These are phyloP conservation scores for Pseudopipra pipra DNA, from an alignment of 2,113 vertebrate species.

Conservation along the genomic window DNA sequence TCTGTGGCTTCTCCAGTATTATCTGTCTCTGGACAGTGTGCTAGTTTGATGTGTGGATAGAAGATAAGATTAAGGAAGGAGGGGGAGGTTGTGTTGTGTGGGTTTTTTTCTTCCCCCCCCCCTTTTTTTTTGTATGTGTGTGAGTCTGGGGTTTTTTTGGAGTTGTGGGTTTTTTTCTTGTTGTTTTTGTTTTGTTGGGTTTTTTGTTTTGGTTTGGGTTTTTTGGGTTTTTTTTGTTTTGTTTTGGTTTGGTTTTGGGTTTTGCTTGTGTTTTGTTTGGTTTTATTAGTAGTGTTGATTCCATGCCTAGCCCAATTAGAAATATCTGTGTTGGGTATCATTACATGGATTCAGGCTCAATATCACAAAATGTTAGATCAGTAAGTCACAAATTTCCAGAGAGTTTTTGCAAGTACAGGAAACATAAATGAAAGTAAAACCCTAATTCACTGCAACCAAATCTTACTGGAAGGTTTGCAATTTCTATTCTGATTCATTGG, in stretches of 20 bases:
- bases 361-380: neutral
- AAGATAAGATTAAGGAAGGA: neutral
- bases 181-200: no score
- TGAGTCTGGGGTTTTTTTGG: neutral
- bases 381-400: neutral
- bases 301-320: neutral
- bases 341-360: neutral
- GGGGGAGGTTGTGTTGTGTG: fast-evolving
- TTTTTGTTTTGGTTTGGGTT: neutral
- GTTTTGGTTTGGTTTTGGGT: no score
- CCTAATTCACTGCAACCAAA: neutral
- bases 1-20: neutral
- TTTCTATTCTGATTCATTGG: neutral
- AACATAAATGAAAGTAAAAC: neutral
- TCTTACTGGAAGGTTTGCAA: neutral
- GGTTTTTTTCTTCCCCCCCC: no score
- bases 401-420: neutral
- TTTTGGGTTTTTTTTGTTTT: neutral
- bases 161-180: no score
- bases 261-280: neutral
- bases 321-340: neutral
- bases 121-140: neutral
- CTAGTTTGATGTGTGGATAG: neutral
- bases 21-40: neutral
- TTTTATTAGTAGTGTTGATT: neutral